Conservation (phyloP, 1,140 invertebrate species). For the Zaprionus kolodkinae region DNA sequence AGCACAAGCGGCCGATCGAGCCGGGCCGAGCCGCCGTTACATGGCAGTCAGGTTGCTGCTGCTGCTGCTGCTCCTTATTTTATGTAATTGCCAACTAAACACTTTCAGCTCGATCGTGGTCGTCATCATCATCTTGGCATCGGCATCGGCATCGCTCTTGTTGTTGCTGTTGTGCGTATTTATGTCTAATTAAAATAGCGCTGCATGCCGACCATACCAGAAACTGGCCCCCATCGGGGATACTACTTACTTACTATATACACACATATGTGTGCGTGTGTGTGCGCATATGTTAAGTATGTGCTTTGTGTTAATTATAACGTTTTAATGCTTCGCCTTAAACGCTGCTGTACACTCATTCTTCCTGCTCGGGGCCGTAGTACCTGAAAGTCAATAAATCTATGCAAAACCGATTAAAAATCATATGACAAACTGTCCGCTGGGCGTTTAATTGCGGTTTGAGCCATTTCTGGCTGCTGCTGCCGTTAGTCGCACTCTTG, state of each 20-base stretch:
- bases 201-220: slow-evolving; percentile 68
- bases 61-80: slow-evolving; percentile 76
- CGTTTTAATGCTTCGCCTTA: slow-evolving; percentile 64
- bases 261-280: background rate
- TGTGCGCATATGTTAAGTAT: slow-evolving; percentile 66
- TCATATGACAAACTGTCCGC: slow-evolving; percentile 65
- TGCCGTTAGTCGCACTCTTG: background rate
- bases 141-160: slow-evolving; percentile 1
- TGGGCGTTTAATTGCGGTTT: slow-evolving; percentile 67
- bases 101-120: slow-evolving; percentile 65
- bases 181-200: slow-evolving; percentile 80
- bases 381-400: slow-evolving; percentile 62
- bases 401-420: slow-evolving; percentile 79
- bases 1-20: slow-evolving; percentile 44
- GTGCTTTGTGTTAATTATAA: slow-evolving; percentile 76
- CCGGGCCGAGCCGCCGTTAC: slow-evolving; percentile 23
- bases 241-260: slow-evolving; percentile 1
- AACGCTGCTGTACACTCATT: slow-evolving; percentile 67
- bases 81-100: slow-evolving; percentile 80
- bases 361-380: slow-evolving; percentile 58
- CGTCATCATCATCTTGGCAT: slow-evolving; percentile 17
- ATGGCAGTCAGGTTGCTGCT: slow-evolving; percentile 61
- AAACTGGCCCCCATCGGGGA: slow-evolving; percentile 37
- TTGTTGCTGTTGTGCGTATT: slow-evolving; percentile 59
- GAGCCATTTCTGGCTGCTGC: slow-evolving; percentile 40